A percentile compares a stretch with the other conserved stretches of the same genome.
Conservation (phyloP, 2,797 vertebrate species). For the Ceyx erithaca region DNA sequence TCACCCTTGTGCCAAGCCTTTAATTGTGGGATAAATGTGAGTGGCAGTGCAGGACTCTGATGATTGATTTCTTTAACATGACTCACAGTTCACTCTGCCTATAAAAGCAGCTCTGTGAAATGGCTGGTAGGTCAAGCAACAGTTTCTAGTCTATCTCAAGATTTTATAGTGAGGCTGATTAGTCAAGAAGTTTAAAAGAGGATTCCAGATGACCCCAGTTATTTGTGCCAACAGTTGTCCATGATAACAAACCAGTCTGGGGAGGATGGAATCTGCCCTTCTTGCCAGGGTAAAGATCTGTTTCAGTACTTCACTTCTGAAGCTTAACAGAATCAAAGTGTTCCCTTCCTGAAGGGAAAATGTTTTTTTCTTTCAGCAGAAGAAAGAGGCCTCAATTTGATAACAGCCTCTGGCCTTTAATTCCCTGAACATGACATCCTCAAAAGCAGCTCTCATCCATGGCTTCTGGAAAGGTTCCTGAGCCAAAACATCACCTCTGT, state of each 20-base stretch:
- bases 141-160: background rate
- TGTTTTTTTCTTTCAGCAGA: background rate
- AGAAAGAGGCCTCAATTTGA: background rate
- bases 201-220: background rate
- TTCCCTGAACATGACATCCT: background rate
- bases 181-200: background rate
- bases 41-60: conserved; percentile 69
- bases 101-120: conserved; percentile 33
- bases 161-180: background rate
- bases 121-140: background rate
- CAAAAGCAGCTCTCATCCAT: background rate
- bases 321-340: background rate
- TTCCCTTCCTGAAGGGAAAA: conserved; percentile 20
- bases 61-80: conserved; percentile 66
- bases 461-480: background rate
- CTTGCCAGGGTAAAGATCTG: conserved; percentile 13
- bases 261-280: background rate
- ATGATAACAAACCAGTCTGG: background rate
- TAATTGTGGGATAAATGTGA: conserved; percentile 74
- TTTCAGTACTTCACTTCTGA: conserved; percentile 14
- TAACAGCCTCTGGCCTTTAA: background rate
- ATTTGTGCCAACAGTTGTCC: background rate
- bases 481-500: background rate
- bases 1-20: conserved; percentile 72
- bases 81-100: conserved; percentile 53